These are phyloP conservation scores for Drosophila anomalata DNA, from an alignment of 2,888 invertebrate species.

Conservation along the genomic window DNA sequence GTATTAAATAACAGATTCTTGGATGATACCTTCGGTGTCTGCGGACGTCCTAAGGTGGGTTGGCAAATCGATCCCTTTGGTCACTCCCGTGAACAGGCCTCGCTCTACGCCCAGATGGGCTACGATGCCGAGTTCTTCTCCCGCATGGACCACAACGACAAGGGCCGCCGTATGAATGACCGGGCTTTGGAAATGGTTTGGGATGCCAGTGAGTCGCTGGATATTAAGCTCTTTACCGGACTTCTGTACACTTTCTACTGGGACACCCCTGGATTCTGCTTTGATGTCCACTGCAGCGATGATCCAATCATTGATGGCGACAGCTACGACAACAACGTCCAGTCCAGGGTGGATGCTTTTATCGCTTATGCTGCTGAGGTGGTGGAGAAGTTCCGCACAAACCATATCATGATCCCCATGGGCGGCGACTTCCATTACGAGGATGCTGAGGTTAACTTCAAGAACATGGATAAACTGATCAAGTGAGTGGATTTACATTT, in stretches of 20 bases:
- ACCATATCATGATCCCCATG: conserved; percentile 94
- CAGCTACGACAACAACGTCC: conserved; percentile 93
- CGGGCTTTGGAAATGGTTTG: conserved; percentile 93
- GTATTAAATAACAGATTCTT: conserved; percentile 83
- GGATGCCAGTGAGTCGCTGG: conserved; percentile 88
- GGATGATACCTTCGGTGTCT: conserved; percentile 89
- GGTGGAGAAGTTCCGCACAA: conserved; percentile 86
- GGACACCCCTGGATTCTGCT: conserved; percentile 96
- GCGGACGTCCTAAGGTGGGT: conserved; percentile 89
- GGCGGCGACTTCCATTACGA: conserved; percentile 96
- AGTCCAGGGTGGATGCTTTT: conserved; percentile 87
- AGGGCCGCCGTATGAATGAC: conserved; percentile 85
- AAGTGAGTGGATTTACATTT: conserved; percentile 84
- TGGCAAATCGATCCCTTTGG: conserved; percentile 96
- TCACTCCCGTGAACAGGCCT: conserved; percentile 93
- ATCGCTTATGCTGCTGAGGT: conserved; percentile 85
- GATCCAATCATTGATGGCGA: conserved; percentile 93
- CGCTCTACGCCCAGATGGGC: conserved; percentile 91
- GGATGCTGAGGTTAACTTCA: conserved; percentile 90
- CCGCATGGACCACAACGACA: conserved; percentile 94
- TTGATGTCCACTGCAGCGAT: conserved; percentile 93
- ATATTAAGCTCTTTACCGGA: conserved; percentile 91
- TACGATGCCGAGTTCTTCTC: conserved; percentile 95
- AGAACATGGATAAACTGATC: conserved; percentile 95
- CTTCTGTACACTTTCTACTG: conserved; percentile 91